A percentile compares a stretch with the other conserved stretches of the same genome.
These are phyloP conservation scores for Patiria miniata DNA, from an alignment of 35 echinoderm and acorn worm genomes.

Conservation along the genomic window DNA sequence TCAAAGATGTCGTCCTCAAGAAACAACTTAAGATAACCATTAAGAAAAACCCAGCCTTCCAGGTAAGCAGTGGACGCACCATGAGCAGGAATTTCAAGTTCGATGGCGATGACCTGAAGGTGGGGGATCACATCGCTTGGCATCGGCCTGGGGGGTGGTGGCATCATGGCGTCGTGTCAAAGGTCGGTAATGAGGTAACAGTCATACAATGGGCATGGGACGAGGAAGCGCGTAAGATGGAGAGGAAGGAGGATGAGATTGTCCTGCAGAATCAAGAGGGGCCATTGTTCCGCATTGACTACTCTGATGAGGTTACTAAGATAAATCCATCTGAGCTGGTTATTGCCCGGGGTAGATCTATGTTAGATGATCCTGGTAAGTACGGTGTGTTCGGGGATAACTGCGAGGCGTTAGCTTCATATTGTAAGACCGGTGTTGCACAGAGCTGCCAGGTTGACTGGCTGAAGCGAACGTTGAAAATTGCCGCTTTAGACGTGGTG, in stretches of 20 bases:
- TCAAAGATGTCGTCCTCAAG: not conserved
- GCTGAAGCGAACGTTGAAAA: too few species aligned
- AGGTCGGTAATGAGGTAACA: not conserved
- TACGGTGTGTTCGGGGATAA: constrained; percentile 42
- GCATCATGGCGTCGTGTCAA: constrained; percentile 66
- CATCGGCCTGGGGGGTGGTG: constrained; percentile 17
- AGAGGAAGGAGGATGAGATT: not conserved
- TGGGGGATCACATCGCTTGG: constrained; percentile 63
- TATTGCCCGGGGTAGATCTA: constrained; percentile 10
- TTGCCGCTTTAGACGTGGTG: too few species aligned
- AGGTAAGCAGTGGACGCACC: not conserved
- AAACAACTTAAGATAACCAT: not conserved
- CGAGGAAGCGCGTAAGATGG: not conserved
- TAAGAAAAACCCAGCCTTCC: not conserved
- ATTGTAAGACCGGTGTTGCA: constrained; percentile 50
- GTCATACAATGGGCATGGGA: constrained; percentile 22
- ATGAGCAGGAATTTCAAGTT: not conserved
- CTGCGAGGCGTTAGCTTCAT: constrained; percentile 59
- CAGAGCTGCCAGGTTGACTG: not conserved
- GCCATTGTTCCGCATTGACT: constrained; percentile 26
- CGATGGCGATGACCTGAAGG: not conserved
- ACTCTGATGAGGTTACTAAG: constrained; percentile 18
- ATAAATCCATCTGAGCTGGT: constrained; percentile 37
- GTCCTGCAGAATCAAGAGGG: not conserved
- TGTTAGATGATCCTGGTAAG: not conserved